A percentile compares a stretch with the other conserved stretches of the same genome.
phyloP scores from a whole-genome alignment of 2,888 invertebrate species.

The Acronicta leporina region DNA sequence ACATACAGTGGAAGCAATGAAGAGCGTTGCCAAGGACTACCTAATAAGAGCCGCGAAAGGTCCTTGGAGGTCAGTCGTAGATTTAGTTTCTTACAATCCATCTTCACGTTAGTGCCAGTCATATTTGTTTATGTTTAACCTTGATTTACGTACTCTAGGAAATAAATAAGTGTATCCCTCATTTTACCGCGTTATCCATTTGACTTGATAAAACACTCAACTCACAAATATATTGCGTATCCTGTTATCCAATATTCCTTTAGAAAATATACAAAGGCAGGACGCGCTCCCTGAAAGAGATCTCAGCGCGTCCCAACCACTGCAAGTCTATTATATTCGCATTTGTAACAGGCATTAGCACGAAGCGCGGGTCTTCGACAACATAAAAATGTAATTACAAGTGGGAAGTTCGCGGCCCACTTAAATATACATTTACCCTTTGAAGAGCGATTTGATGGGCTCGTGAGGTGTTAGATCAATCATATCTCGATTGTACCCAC shows the following conservation, averaged over 20 bases:
- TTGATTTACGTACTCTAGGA: too few species aligned
- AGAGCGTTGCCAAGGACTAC: too few species aligned
- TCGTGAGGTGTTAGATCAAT: constrained; percentile 84
- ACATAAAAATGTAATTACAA: constrained; percentile 87
- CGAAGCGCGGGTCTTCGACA: constrained; percentile 69
- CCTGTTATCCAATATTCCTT: constrained; percentile 40
- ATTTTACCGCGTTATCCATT: constrained; percentile 8
- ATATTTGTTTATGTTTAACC: too few species aligned
- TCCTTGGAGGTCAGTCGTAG: too few species aligned
- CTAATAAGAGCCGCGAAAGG: too few species aligned
- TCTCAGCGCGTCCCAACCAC: constrained; percentile 59
- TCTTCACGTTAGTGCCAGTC: too few species aligned
- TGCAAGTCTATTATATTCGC: constrained; percentile 78
- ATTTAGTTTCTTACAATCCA: too few species aligned
- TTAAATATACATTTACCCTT: constrained; percentile 88
- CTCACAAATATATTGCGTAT: constrained; percentile 22
- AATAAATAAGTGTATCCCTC: neutral
- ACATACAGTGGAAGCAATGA: too few species aligned
- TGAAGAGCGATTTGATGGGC: constrained; percentile 81
- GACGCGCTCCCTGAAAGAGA: constrained; percentile 60
- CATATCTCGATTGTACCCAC: constrained; percentile 82
- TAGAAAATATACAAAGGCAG: constrained; percentile 40
- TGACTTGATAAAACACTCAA: constrained; percentile 20
- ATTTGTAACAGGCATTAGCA: constrained; percentile 83
- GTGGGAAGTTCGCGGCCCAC: constrained; percentile 77